Base-by-base conservation (phyloP, 2,888 invertebrate genomes). In the Idaea straminata region DNA sequence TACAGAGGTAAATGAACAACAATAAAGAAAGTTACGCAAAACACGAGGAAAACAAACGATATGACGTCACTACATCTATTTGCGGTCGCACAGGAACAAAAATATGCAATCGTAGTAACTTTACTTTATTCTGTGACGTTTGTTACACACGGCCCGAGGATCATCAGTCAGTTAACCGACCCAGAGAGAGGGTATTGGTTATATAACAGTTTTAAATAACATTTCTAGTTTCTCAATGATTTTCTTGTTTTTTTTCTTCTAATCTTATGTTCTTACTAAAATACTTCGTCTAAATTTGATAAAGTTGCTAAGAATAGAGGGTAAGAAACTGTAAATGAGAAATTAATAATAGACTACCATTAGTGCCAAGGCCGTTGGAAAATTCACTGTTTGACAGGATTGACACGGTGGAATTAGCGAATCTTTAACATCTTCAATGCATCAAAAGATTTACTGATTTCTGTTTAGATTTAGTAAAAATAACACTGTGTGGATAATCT, bases 21-120 rank as follows among this genome's bases (percentile, higher is more conserved):
- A 47, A 47, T 47, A 47, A 36, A 47, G 47, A 47, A 47, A 47
- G 47, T 47, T 59, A 59, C 58, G n/a, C n/a, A 59, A 25, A 59
- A 59, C 16, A 34, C 34, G 6, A 25, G 59, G 59, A 75, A 75
- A 76, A 75, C 75, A 79, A 77, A 76, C 68, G 25, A 62, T 5
- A 67, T 81, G 79, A 81, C 80, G 81, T 81, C 79, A 80, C 60
- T 3, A n/a, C 59, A 25, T 74, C 83, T 86, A 87, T 86, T 86
- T 83, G 77, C 74, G 82, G 70, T 76, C 74, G 82, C 71, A 72
- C 67, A 70, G 69, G 63, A 78, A 82, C 81, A 78, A 79, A 86
- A 86, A 86, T 86, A 72, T 70, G 67, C 70, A 63, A 60, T 5
- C 59, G 34, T 25, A 59, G 25, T 15, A 7, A 59, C 59, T 59